Evolutionary conservation across 1,140 invertebrate genomes (phyloP), one percentile per base, ranked within the genome.

Genomic region (Penaeus chinensis): DNA sequence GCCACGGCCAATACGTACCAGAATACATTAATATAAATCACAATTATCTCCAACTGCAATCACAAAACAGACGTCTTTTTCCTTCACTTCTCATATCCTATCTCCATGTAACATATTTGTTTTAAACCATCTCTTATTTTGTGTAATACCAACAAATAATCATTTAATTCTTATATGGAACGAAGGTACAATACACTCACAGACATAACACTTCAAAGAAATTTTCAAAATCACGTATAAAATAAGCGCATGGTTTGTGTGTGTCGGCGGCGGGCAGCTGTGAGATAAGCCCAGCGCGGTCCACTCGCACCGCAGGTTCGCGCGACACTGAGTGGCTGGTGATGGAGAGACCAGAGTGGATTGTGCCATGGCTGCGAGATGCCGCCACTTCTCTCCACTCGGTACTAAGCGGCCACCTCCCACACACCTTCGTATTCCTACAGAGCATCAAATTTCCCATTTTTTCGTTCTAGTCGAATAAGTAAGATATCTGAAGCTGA

Each of bases 301-400:
- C 22, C 18, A 7, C 77, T 61, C 8, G 2, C 69, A 32, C 82
- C 60, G 37, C 82, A 13, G 37, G 82, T 76, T 76, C n/a, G 66
- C 47, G 42, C 69, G 76, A 76, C 82, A 84, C 82, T 84, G 82
- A 54, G 63, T 83, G n/a, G 77, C 77, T 79, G 54, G 54, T 54
- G 82, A 84, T 84, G 69, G 7, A 62, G 69, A 76, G 27, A 84
- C 82, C 82, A 84, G 81, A 27, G 63, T 22, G 42, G 24, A 13
- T 24, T 27, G 76, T 84, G 82, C 69, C 82, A 84, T 32, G 47
- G 54, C 22, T 84, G 82, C 82, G n/a, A 84, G 69, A 84, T 84
- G 66, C 82, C 82, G 69, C 82, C 82, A 84, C 69, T 22, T 32
- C n/a, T 22, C 37, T 54, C 16, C 19, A 54, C 77, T 24, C 77